These are phyloP conservation scores for Cremastinae sp. DNA, from an alignment of 2,888 invertebrate genomes.

Conservation along the genomic window DNA sequence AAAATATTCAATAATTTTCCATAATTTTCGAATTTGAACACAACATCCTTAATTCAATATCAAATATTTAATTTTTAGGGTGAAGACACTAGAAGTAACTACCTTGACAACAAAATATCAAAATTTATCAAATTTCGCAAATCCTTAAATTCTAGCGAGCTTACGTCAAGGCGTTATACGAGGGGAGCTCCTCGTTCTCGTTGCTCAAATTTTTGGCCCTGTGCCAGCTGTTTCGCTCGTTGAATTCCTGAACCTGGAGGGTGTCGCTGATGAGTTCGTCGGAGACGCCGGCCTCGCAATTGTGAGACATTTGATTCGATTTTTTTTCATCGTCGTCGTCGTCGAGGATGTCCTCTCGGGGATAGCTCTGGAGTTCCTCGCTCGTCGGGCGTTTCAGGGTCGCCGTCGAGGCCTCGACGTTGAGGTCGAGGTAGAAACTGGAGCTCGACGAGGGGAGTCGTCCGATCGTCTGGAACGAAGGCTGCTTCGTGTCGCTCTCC, in stretches of 20 bases:
- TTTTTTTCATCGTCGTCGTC: conserved; percentile 73
- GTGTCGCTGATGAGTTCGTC: conserved; percentile 77
- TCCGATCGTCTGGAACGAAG: conserved; percentile 71
- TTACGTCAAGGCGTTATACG: conserved; percentile 81
- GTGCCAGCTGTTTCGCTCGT: conserved; percentile 81
- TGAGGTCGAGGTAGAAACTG: conserved; percentile 84
- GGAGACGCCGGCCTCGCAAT: conserved; percentile 74
- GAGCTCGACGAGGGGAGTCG: conserved; percentile 81
- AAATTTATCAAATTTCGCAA: too few relatives aligned
- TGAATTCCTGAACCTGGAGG: conserved; percentile 76
- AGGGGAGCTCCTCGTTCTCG: conserved; percentile 81
- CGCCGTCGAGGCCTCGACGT: conserved; percentile 80
- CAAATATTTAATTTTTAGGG: background rate
- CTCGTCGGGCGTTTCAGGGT: conserved; percentile 80
- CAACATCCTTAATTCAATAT: background rate
- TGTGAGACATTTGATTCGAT: too few relatives aligned
- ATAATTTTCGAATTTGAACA: background rate
- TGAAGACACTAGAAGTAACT: background rate
- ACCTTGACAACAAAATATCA: too few relatives aligned
- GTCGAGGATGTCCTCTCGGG: conserved; percentile 62
- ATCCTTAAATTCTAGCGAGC: too few relatives aligned
- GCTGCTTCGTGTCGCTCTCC: conserved; percentile 75
- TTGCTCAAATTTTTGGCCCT: conserved; percentile 81
- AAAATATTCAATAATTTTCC: too few relatives aligned
- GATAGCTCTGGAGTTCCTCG: conserved; percentile 67